Evolutionary conservation across 2,888 invertebrate species (phyloP).

Genomic region (Plusia festucae): DNA sequence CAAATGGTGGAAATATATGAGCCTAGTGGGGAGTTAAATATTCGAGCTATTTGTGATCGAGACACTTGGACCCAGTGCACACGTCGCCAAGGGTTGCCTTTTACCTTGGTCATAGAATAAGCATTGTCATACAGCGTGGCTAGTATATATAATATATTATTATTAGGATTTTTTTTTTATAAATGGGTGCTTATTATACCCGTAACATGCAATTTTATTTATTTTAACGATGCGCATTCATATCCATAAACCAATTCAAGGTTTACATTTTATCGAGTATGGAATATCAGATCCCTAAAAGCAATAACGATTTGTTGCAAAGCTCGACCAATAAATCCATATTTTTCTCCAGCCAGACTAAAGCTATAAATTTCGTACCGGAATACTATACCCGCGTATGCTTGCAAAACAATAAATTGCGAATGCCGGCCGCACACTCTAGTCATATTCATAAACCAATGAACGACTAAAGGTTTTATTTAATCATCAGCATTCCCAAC

Average conservation of each 20-base stretch:
- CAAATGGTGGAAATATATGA: too few species aligned
- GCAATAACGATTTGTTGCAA: slow-evolving; percentile 77
- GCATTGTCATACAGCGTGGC: too few species aligned
- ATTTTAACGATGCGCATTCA: not conserved
- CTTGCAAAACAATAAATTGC: slow-evolving; percentile 82
- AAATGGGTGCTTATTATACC: too few species aligned
- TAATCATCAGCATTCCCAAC: slow-evolving; percentile 57
- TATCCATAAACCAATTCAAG: slow-evolving; percentile 32
- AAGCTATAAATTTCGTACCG: slow-evolving; percentile 79
- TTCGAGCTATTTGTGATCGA: too few species aligned
- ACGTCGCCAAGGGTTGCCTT: too few species aligned
- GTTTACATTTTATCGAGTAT: slow-evolving; percentile 54
- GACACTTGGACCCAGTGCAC: too few species aligned
- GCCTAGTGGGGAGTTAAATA: too few species aligned
- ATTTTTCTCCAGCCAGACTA: slow-evolving; percentile 79
- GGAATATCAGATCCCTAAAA: slow-evolving; percentile 61
- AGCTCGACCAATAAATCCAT: slow-evolving; percentile 77
- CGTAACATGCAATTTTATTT: too few species aligned
- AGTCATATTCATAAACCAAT: slow-evolving; percentile 70
- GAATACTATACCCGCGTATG: slow-evolving; percentile 76
- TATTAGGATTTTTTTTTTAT: too few species aligned
- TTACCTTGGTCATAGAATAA: too few species aligned
- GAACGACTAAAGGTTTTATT: slow-evolving; percentile 66
- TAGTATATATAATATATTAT: too few species aligned
- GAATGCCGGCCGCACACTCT: slow-evolving; percentile 71